These are phyloP conservation scores for Chironex yamaguchii DNA, from an alignment of 30 jellyfish, hydroid and myxozoan genomes.

Conservation along the genomic window DNA sequence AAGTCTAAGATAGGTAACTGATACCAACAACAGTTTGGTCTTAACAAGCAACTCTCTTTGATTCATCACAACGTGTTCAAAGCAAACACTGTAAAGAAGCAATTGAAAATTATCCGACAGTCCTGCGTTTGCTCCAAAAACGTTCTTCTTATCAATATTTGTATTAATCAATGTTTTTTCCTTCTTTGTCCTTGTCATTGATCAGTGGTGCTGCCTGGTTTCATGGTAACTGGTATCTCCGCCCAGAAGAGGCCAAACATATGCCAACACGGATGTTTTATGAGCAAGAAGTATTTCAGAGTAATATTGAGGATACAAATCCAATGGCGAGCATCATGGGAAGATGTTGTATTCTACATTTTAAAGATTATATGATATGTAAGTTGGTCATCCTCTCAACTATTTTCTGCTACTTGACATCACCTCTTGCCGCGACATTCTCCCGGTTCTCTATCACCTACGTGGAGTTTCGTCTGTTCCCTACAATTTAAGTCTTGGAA, in stretches of 20 bases:
- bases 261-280: conserved; percentile 95
- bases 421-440: background rate
- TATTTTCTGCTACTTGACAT: background rate
- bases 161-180: no score
- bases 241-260: conserved; percentile 98
- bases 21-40: no score
- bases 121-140: no score
- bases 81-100: no score
- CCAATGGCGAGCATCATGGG: conserved; percentile 89
- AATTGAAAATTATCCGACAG: no score
- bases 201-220: conserved; percentile 89
- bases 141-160: no score
- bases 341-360: conserved; percentile 85
- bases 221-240: conserved; percentile 92
- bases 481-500: no score
- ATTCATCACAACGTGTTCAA: no score
- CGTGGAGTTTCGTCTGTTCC: no score
- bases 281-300: conserved; percentile 89
- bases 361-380: conserved; percentile 90
- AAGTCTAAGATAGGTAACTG: no score
- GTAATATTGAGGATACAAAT: conserved; percentile 88
- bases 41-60: no score
- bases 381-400: conserved; percentile 18
- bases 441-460: no score
- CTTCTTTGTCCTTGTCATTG: background rate